Evolutionary conservation across 2,113 vertebrate species (phyloP).

Genomic region (Prinia subflava): DNA sequence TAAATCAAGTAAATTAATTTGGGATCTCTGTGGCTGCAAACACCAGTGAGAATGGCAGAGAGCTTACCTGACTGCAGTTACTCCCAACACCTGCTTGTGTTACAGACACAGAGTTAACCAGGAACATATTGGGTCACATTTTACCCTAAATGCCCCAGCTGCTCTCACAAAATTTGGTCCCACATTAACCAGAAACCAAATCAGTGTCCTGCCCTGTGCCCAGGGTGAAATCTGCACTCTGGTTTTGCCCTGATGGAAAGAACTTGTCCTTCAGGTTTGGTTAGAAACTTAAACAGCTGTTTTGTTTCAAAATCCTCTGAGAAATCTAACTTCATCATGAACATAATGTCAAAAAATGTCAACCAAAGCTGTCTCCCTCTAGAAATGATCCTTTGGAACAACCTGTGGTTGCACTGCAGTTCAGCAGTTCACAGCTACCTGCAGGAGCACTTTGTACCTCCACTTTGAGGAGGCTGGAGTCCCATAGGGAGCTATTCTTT

Average conservation of each 20-base stretch:
- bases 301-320: neutral
- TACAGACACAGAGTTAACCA: neutral
- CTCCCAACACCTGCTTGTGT: neutral
- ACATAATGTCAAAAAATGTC: slow-evolving; percentile 4
- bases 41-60: neutral
- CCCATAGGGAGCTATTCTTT: slow-evolving; percentile 38
- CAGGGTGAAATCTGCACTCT: neutral
- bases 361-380: neutral
- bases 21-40: neutral
- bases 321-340: neutral
- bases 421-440: neutral
- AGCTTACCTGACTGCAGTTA: neutral
- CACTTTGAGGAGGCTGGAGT: slow-evolving; percentile 5
- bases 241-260: neutral
- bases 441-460: neutral
- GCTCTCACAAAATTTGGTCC: neutral
- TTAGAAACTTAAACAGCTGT: neutral
- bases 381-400: neutral
- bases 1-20: neutral
- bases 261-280: neutral
- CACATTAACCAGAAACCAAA: neutral
- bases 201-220: neutral
- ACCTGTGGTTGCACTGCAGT: neutral
- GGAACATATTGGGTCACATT: neutral
- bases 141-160: neutral